These are phyloP conservation scores for Cryptocephalus moraei DNA, from an alignment of 2,888 invertebrate genomes.

Conservation along the genomic window DNA sequence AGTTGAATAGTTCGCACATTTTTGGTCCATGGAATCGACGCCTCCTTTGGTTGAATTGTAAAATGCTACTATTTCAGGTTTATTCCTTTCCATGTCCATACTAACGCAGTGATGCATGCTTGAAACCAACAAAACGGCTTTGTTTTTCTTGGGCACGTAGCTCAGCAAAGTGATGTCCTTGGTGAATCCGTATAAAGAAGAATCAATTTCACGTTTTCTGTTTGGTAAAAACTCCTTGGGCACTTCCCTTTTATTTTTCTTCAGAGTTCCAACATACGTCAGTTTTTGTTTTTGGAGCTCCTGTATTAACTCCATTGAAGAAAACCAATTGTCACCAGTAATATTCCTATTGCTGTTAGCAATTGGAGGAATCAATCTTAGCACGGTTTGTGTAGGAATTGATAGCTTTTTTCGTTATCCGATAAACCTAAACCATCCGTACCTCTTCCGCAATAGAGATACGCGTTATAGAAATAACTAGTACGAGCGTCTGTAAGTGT, in stretches of 20 bases:
- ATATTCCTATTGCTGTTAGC: neutral
- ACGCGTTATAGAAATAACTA: slow-evolving; percentile 19
- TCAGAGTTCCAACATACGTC: slow-evolving; percentile 2
- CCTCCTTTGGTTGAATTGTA: slow-evolving; percentile 19
- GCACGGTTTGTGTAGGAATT: slow-evolving; percentile 23
- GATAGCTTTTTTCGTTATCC: slow-evolving; percentile 17
- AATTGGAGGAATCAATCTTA: slow-evolving; percentile 16
- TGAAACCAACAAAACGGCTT: slow-evolving; percentile 13
- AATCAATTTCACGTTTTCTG: neutral
- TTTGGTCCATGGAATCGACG: slow-evolving; percentile 15
- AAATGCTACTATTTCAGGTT: slow-evolving; percentile 15
- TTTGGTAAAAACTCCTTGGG: slow-evolving; percentile 11
- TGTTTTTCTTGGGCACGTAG: slow-evolving; percentile 13
- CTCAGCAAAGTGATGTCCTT: slow-evolving; percentile 2
- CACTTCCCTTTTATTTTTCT: slow-evolving; percentile 9
- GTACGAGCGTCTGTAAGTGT: slow-evolving; percentile 21
- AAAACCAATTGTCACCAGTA: neutral
- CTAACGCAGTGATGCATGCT: slow-evolving; percentile 14
- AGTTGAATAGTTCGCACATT: slow-evolving; percentile 15
- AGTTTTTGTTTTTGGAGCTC: neutral
- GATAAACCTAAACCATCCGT: slow-evolving; percentile 20
- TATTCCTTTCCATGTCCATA: slow-evolving; percentile 8
- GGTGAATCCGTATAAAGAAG: slow-evolving; percentile 17
- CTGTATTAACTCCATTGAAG: neutral
- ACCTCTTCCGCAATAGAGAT: slow-evolving; percentile 22